Evolutionary conservation across 2,888 invertebrate genomes (phyloP), one percentile per base, ranked within the genome.

Genomic region (Unio delphinus): DNA sequence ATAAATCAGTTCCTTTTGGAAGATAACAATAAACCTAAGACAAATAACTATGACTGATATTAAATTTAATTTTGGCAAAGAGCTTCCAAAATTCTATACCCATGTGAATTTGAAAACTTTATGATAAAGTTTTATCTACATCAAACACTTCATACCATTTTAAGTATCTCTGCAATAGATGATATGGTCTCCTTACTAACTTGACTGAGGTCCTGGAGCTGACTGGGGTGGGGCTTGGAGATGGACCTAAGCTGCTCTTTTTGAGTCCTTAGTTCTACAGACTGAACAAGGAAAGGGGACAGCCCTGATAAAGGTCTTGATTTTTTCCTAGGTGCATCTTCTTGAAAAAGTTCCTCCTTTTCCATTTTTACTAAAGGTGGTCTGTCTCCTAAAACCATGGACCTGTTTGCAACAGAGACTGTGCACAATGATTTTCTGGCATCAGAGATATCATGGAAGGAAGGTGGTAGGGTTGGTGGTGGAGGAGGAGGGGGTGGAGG

Each of bases 141-240:
- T 20, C 23, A 34, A 64, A 61, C 15, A 60, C n/a, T n/a, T 66
- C 75, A 72, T 70, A 87, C 88, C 85, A 83, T 83, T 73, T 79
- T 85, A 30, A 88, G 80, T 55, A 87, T 83, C 55, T 82, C 85
- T 28, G 85, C 85, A 26, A 88, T 82, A 28, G 83, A 82, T 4
- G 74, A 73, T 8, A 83, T 73, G 18, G 79, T 73, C 58, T 80
- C 79, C 62, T 77, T 70, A 55, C 80, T 78, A 15, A 81, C 79
- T 28, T 73, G 62, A 54, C 76, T 79, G 8, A 84, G 75, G 55
- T 83, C 80, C 61, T 74, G 69, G 56, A 83, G 76, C 69, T 86
- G 83, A 60, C 78, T 75, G 0, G 84, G 83, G 61, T 86, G 84
- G 8, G 83, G 81, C 57, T 71, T 74, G 3, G 76, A 74, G 57